Base-by-base conservation (phyloP, 2,113 vertebrate genomes). In the Thamnophis sirtalis region DNA sequence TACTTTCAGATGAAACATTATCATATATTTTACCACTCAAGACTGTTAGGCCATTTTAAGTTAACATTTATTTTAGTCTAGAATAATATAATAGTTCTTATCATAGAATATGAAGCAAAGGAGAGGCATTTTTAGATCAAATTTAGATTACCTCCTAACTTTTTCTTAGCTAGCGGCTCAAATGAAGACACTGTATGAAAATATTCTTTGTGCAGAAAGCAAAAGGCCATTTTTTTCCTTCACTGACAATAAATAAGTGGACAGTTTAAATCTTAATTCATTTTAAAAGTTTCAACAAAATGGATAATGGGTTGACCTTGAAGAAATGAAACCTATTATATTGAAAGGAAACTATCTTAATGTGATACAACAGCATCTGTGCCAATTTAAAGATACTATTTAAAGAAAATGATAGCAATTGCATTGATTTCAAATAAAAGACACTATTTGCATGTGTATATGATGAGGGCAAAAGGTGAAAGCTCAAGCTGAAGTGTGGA, bases 1-100 rank as follows among this genome's bases (percentile, higher is more conserved):
- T 84, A 33, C 22, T 92, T 93, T 92, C 90, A 89, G 26, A 0
- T 51, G 93, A 93, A 94, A 0, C 0, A 24, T 21, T 90, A 50
- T 84, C 89, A 92, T 88, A 3, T 89, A 88, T 3, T 60, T 21
- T 84, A 58, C 28, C 3, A 4, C n/a, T 89, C 19, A 9, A 89
- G 19, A 58, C 21, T 38, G 28, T 19, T 24, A 84, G 11, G 19
- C 11, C 43, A 88, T 89, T 38, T 92, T 73, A 58, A 51, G 1
- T 48, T 89, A 89, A 50, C 50, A 85, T 51, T 43, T 38, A 73
- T 84, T 73, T 49, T 50, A 38, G 43, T 56, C 43, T 89, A 49
- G 85, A 3, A 2, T 50, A 63, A 63, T n/a, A 28, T 33, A 73
- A n/a, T 84, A 6, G 11, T 13, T 87, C 48, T 22, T 91, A 58